Percentiles rank a stretch among this genome's conserved stretches.
phyloP scores from a whole-genome alignment of 1,140 invertebrate species.

The Camponotus vicinus region DNA sequence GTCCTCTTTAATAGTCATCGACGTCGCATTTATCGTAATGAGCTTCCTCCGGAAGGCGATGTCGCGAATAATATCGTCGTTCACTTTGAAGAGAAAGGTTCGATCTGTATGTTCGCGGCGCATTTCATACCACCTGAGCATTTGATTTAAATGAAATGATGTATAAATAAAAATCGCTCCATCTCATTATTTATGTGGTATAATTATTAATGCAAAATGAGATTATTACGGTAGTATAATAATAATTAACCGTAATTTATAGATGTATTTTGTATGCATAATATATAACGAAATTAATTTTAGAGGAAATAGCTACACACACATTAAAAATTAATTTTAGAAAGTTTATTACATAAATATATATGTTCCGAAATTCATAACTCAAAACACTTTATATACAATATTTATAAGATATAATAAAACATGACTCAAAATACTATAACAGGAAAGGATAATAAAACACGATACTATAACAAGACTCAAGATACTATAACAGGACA shows the following conservation, averaged over 20 bases:
- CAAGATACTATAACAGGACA: no score
- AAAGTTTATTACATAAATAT: no score
- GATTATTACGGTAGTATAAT: conserved; percentile 40
- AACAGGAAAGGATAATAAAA: no score
- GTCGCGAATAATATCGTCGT: conserved; percentile 14
- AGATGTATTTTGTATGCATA: not conserved
- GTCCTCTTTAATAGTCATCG: conserved; percentile 26
- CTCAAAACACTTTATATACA: no score
- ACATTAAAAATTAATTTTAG: no score
- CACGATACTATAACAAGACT: no score
- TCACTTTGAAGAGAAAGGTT: not conserved
- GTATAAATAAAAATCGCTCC: not conserved
- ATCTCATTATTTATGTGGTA: not conserved
- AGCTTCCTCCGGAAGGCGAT: conserved; percentile 1
- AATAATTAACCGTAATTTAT: conserved; percentile 51
- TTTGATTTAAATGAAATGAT: not conserved
- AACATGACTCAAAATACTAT: no score
- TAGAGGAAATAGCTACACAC: not conserved
- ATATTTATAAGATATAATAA: no score
- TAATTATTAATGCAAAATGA: conserved; percentile 14
- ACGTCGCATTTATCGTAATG: conserved; percentile 25
- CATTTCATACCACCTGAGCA: not conserved
- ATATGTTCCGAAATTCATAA: no score
- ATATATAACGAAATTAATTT: conserved; percentile 12
- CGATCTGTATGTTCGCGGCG: not conserved